Percentiles rank a stretch among this genome's conserved stretches.
These are phyloP conservation scores for Micrasema minimum DNA, from an alignment of 1,140 invertebrate genomes.

Conservation along the genomic window DNA sequence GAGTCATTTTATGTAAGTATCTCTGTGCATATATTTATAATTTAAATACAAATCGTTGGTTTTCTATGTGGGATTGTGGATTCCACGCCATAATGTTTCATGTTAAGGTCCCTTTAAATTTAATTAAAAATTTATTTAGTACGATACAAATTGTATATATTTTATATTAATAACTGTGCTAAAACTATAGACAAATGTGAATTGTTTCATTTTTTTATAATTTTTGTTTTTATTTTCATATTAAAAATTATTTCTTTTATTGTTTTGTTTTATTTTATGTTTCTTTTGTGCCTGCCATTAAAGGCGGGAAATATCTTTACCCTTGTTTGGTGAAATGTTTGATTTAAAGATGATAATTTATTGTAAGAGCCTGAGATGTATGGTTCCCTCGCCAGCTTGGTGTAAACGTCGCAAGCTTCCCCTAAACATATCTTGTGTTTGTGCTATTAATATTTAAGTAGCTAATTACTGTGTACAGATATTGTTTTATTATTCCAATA, in stretches of 20 bases:
- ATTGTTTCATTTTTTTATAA: constrained; percentile 44
- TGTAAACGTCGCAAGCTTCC: background rate
- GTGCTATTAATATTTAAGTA: constrained; percentile 52
- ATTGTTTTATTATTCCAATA: too few species aligned
- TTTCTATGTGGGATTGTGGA: constrained; percentile 8
- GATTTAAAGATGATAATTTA: background rate
- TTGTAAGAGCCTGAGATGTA: background rate
- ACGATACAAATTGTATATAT: constrained; percentile 27
- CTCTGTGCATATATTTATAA: constrained; percentile 10
- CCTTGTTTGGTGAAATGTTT: background rate
- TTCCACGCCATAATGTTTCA: constrained; percentile 27
- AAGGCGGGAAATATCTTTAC: background rate
- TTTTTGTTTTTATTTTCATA: constrained; percentile 53
- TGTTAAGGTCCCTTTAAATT: constrained; percentile 11
- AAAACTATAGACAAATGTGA: constrained; percentile 27
- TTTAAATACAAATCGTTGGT: background rate
- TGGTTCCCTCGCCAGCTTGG: background rate
- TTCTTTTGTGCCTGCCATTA: constrained; percentile 10
- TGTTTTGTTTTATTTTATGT: constrained; percentile 47
- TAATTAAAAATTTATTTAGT: constrained; percentile 14
- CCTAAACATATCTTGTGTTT: constrained; percentile 52
- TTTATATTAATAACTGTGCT: constrained; percentile 21
- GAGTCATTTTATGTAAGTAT: background rate
- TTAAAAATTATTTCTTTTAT: constrained; percentile 51
- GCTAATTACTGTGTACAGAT: constrained; percentile 35